These are phyloP conservation scores for Sebastes hubbsi DNA, from an alignment of 2,797 vertebrate genomes.

Conservation along the genomic window DNA sequence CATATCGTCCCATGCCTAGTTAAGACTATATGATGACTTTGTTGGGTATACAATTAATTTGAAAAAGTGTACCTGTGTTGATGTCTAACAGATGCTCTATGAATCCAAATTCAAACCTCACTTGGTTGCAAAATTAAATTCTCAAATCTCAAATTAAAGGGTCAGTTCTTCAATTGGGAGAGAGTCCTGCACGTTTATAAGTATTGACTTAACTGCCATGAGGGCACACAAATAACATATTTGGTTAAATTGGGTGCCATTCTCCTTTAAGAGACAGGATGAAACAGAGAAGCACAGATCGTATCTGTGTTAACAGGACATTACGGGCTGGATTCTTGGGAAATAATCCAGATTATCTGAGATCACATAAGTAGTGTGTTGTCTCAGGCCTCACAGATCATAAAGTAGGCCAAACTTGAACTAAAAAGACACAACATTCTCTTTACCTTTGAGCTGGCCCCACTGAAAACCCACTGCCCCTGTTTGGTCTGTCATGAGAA, in stretches of 20 bases:
- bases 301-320: slow-evolving; percentile 3
- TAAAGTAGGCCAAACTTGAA: slow-evolving; percentile 7
- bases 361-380: neutral
- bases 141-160: neutral
- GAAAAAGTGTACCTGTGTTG: neutral
- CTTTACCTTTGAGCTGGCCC: neutral
- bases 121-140: neutral
- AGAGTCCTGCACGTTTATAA: neutral
- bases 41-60: neutral
- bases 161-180: neutral
- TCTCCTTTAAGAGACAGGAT: neutral
- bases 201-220: neutral
- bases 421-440: neutral
- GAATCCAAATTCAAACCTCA: neutral
- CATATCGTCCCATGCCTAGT: neutral
- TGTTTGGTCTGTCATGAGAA: slow-evolving; percentile 11
- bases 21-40: neutral
- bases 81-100: neutral
- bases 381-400: neutral
- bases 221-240: neutral
- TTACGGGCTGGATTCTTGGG: neutral
- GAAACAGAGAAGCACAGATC: neutral
- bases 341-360: neutral
- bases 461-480: slow-evolving; percentile 1
- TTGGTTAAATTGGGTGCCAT: neutral